These are phyloP conservation scores for Dinomys branickii DNA, from an alignment of 2,113 vertebrate genomes.

Conservation along the genomic window DNA sequence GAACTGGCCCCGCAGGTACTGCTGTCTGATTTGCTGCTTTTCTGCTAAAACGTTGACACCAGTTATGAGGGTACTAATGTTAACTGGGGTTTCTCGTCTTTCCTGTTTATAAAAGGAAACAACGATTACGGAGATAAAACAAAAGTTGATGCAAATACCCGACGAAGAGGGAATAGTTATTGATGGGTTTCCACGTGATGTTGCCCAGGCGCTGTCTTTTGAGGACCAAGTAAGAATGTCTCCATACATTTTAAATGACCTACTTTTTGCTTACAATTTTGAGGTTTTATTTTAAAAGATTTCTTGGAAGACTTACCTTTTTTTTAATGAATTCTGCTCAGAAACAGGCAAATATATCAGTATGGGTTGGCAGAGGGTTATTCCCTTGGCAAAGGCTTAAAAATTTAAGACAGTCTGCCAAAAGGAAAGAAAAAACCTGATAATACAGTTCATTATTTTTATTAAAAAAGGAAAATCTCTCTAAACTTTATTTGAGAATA, in stretches of 20 bases:
- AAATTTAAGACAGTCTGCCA: conserved; percentile 56
- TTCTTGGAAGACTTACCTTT: conserved; percentile 65
- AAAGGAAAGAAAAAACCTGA: conserved; percentile 46
- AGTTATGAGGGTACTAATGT: background rate
- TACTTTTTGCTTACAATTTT: conserved; percentile 62
- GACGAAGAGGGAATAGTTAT: conserved; percentile 97
- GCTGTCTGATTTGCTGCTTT: background rate
- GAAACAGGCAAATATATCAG: conserved; percentile 50
- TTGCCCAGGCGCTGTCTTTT: conserved; percentile 97
- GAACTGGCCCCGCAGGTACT: conserved; percentile 98
- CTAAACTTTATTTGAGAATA: conserved; percentile 49
- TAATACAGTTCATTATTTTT: conserved; percentile 57
- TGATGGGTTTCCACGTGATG: conserved; percentile 97
- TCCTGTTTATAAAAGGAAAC: conserved; percentile 91
- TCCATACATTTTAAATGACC: conserved; percentile 73
- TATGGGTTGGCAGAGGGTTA: conserved; percentile 56
- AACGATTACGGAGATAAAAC: conserved; percentile 99
- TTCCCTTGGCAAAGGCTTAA: conserved; percentile 50
- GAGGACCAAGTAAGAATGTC: conserved; percentile 95
- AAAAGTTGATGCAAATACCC: conserved; percentile 98
- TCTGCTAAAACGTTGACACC: background rate
- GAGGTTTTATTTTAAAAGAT: background rate
- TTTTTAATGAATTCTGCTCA: conserved; percentile 58
- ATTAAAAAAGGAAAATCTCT: conserved; percentile 47
- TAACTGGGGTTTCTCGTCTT: conserved; percentile 12